These are phyloP conservation scores for Ochotona princeps DNA, from an alignment of 2,113 vertebrate species.

Conservation along the genomic window DNA sequence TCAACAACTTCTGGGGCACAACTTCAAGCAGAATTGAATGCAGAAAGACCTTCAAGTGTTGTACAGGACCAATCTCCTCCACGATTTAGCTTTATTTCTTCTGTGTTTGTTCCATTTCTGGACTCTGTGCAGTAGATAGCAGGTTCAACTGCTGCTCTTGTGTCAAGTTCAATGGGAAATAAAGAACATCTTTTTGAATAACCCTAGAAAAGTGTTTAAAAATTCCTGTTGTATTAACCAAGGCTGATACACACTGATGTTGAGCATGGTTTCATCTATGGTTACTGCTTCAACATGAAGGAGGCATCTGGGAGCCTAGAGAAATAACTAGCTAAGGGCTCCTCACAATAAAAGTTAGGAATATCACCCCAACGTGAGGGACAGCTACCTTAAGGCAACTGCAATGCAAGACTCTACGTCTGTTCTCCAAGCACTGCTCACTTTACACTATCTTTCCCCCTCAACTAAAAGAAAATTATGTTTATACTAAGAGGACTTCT, in stretches of 20 bases:
- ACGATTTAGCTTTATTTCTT: too few relatives aligned
- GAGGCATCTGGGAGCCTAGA: accelerated
- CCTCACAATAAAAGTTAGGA: background rate
- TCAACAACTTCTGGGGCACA: background rate
- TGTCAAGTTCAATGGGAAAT: background rate
- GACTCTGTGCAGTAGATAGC: background rate
- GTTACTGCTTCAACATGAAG: background rate
- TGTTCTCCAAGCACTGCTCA: background rate
- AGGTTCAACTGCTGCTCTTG: accelerated
- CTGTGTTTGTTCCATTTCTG: background rate
- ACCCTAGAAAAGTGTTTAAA: accelerated
- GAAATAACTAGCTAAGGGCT: background rate
- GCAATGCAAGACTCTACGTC: accelerated
- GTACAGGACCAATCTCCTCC: too few relatives aligned
- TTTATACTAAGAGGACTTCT: background rate
- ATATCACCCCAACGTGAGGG: background rate
- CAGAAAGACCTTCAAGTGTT: accelerated
- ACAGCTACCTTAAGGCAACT: background rate
- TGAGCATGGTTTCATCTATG: accelerated
- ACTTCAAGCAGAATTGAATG: background rate
- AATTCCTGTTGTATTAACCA: background rate
- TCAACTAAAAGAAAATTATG: background rate
- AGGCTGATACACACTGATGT: accelerated
- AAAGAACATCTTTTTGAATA: background rate
- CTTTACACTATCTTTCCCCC: background rate